Percentiles rank a stretch among this genome's conserved stretches.
Evolutionary conservation across 1,140 invertebrate species (phyloP).

Genomic region (Augochlora pura): DNA sequence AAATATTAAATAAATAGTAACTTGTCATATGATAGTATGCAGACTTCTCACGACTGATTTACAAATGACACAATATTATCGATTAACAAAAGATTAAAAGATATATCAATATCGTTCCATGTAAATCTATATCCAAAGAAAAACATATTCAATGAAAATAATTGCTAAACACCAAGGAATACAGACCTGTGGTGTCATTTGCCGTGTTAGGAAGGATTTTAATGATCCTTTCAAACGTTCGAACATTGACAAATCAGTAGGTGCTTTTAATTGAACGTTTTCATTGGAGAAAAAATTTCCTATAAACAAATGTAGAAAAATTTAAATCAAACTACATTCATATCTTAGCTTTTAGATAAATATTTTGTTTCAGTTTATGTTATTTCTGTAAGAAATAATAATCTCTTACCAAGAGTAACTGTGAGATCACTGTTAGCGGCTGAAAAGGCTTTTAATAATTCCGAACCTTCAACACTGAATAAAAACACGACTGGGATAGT

Average conservation of each 20-base stretch:
- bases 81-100: not conserved
- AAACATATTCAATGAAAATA: slow-evolving; percentile 54
- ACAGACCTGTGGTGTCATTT: slow-evolving; percentile 71
- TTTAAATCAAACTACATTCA: not conserved
- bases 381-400: not conserved
- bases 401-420: slow-evolving; percentile 67
- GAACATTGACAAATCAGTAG: slow-evolving; percentile 75
- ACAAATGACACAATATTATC: not conserved
- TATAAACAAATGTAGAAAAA: slow-evolving; percentile 51
- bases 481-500: slow-evolving; percentile 95
- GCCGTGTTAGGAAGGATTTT: slow-evolving; percentile 75
- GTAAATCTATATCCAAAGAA: slow-evolving; percentile 56
- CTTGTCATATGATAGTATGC: slow-evolving; percentile 2
- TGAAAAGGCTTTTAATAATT: slow-evolving; percentile 82
- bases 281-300: slow-evolving; percentile 71
- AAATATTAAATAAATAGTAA: slow-evolving; percentile 16
- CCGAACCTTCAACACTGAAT: slow-evolving; percentile 89
- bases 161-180: slow-evolving; percentile 56
- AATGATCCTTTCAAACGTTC: slow-evolving; percentile 77
- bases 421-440: slow-evolving; percentile 61
- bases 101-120: slow-evolving; percentile 48
- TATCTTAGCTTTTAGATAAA: not conserved
- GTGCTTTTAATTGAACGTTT: slow-evolving; percentile 73
- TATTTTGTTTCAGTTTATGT: not conserved
- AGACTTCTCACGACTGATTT: not conserved